Evolutionary conservation across 2,797 vertebrate genomes (phyloP).

Genomic region (Phaenicophaeus curvirostris): DNA sequence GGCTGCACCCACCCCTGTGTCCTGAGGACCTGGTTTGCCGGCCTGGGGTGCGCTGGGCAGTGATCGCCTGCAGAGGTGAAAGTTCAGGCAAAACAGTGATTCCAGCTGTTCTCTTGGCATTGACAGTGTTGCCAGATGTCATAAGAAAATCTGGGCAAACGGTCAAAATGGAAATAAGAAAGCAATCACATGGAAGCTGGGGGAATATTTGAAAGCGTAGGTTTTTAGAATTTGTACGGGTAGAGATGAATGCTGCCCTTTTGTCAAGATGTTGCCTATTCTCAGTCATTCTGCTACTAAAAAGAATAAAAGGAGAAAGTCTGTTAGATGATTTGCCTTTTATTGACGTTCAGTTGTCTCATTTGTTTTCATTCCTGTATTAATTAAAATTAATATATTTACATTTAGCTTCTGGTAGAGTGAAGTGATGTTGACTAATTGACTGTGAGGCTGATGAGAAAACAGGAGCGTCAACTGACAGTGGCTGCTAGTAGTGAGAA

Average conservation of each 20-base stretch:
- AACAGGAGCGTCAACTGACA: background rate
- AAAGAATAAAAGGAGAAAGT: background rate
- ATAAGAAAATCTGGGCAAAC: background rate
- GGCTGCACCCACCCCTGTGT: rapidly evolving
- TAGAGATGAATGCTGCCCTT: background rate
- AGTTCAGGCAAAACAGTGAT: rapidly evolving
- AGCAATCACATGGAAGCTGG: background rate
- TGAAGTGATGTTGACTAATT: slow-evolving; percentile 25
- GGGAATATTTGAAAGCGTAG: background rate
- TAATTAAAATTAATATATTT: slow-evolving; percentile 55
- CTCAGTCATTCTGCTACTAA: background rate
- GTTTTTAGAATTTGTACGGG: background rate
- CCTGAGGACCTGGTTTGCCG: rapidly evolving
- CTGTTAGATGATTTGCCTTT: background rate
- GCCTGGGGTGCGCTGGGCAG: rapidly evolving
- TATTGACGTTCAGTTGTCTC: slow-evolving; percentile 1
- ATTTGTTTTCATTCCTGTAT: slow-evolving; percentile 55
- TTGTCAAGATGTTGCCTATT: background rate
- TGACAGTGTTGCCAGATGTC: background rate
- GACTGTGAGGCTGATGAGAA: slow-evolving; percentile 38
- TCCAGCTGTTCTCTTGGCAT: background rate
- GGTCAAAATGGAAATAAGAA: background rate
- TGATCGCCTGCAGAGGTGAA: rapidly evolving
- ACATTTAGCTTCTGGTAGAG: slow-evolving; percentile 19
- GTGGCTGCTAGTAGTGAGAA: background rate